Conservation (phyloP, 2,797 vertebrate species). For the Lemur catta region DNA sequence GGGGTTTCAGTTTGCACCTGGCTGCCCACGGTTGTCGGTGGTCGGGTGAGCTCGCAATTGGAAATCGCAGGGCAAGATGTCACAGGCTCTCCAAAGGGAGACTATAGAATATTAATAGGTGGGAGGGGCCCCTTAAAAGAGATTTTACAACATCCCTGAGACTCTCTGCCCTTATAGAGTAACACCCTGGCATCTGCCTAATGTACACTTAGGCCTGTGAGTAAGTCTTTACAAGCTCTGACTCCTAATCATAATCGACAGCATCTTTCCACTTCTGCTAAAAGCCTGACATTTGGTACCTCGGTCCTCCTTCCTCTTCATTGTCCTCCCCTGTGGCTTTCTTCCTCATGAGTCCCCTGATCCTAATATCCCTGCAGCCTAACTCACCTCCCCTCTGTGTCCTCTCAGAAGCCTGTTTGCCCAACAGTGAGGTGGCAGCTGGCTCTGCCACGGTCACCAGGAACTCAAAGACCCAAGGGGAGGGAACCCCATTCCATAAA, state of each 20-base stretch:
- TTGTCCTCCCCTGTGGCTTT: background rate
- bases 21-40: background rate
- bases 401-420: background rate
- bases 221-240: background rate
- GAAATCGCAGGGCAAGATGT: background rate
- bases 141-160: conserved; percentile 6
- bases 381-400: background rate
- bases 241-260: rapidly evolving
- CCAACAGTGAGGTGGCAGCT: background rate
- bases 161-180: background rate
- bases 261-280: background rate
- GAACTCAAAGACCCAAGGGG: background rate
- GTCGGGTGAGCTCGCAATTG: background rate
- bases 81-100: conserved; percentile 53
- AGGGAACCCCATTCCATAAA: background rate
- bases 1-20: conserved; percentile 15
- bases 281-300: background rate
- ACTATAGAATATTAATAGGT: background rate
- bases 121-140: background rate
- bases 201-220: background rate
- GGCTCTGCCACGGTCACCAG: background rate
- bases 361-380: background rate
- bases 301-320: background rate
- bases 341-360: background rate
- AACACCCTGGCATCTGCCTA: rapidly evolving